Evolutionary conservation across 2,888 invertebrate species (phyloP).

Genomic region (Lasioglossum marginatum): DNA sequence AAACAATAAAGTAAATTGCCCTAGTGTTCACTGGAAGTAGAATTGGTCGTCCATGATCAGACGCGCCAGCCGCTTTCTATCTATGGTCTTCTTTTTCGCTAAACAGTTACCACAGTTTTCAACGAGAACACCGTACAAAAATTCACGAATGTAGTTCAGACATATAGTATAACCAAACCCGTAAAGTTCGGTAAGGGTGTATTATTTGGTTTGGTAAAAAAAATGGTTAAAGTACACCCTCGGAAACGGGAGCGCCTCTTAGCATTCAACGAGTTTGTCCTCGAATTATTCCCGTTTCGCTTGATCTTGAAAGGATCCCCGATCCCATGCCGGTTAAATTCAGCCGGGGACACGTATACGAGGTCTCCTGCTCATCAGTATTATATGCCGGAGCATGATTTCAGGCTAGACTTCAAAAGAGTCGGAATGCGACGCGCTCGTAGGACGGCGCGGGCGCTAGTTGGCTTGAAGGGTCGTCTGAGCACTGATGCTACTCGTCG

Average conservation of each 20-base stretch:
- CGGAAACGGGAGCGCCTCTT: neutral
- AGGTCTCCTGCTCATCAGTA: conserved; percentile 24
- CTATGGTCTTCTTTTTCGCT: neutral
- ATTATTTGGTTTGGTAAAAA: neutral
- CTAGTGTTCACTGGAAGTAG: neutral
- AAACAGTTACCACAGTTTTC: neutral
- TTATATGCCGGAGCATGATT: conserved; percentile 66
- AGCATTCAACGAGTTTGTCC: conserved; percentile 8
- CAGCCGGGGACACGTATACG: neutral
- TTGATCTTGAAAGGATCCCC: conserved; percentile 8
- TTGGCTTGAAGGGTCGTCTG: conserved; percentile 71
- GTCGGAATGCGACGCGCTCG: conserved; percentile 58
- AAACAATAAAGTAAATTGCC: neutral
- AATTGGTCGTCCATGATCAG: too few species aligned
- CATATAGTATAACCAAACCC: neutral
- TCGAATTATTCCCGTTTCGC: conserved; percentile 13
- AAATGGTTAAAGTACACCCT: neutral
- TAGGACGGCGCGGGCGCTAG: conserved; percentile 55
- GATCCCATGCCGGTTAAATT: neutral
- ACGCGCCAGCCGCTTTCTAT: too few species aligned
- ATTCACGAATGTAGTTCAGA: neutral
- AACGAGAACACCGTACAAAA: neutral
- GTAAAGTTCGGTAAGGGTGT: neutral
- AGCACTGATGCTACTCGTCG: conserved; percentile 75
- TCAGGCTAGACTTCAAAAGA: conserved; percentile 54